These are phyloP conservation scores for Alentia gelatinosa DNA, from an alignment of 2,888 invertebrate species.

Conservation along the genomic window DNA sequence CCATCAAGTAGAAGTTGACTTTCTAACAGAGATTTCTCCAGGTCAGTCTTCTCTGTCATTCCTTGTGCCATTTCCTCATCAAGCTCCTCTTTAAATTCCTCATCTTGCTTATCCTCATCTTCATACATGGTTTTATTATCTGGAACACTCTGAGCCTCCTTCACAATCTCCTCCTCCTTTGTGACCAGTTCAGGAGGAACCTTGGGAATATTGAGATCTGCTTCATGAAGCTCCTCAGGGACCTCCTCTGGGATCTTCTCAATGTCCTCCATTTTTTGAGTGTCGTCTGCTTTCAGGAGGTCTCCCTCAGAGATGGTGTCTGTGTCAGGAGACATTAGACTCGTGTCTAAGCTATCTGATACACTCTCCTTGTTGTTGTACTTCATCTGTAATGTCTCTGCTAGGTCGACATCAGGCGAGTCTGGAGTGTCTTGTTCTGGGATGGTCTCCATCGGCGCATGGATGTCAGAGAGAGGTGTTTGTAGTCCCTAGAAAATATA, in stretches of 20 bases:
- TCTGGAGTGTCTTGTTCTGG: constrained; percentile 39
- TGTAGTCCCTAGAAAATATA: not conserved
- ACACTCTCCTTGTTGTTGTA: not conserved
- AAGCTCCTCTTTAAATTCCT: not conserved
- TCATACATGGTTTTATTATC: not conserved
- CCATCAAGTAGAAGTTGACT: not conserved
- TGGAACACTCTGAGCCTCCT: not conserved
- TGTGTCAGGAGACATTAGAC: not conserved
- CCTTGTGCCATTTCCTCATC: not conserved
- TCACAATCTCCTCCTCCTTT: not conserved
- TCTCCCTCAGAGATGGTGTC: not conserved
- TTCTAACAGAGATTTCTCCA: not conserved
- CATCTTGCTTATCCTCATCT: not conserved
- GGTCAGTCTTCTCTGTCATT: not conserved
- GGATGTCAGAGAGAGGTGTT: constrained; percentile 1
- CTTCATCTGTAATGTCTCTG: not conserved
- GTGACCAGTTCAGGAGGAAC: not conserved
- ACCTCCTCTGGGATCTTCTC: too few species aligned
- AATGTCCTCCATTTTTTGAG: too few species aligned
- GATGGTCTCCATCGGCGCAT: constrained; percentile 29
- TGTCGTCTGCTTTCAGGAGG: too few species aligned
- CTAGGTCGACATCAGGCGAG: constrained; percentile 15
- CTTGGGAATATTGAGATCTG: not conserved
- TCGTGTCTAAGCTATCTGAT: not conserved
- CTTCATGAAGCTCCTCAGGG: too few species aligned